Percentiles rank a stretch among this genome's conserved stretches.
Conservation (phyloP, 2,888 invertebrate species). For the Apantesis nais region DNA sequence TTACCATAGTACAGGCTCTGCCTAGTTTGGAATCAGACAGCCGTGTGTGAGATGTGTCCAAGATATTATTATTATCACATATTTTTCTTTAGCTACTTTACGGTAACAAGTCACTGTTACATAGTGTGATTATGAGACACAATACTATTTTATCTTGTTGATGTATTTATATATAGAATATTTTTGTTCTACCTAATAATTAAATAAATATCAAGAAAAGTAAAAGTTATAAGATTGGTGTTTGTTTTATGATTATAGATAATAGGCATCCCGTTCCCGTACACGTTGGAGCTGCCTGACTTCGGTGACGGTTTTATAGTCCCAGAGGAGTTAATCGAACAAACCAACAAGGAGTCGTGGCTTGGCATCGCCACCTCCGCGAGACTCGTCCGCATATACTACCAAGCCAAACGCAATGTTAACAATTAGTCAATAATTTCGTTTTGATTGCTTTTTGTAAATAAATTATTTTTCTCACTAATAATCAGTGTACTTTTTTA, state of each 20-base stretch:
- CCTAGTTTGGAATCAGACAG: too few relatives aligned
- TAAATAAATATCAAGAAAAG: not conserved
- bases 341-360: conserved; percentile 66
- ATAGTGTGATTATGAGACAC: too few relatives aligned
- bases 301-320: conserved; percentile 54
- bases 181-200: not conserved
- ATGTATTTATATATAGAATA: too few relatives aligned
- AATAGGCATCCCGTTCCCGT: conserved; percentile 61
- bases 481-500: not conserved
- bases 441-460: not conserved
- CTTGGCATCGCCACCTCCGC: conserved; percentile 58
- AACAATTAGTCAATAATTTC: not conserved
- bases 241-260: conserved; percentile 34
- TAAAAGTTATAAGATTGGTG: not conserved
- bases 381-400: conserved; percentile 43
- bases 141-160: not conserved
- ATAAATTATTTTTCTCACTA: not conserved
- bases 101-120: too few relatives aligned
- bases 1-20: too few relatives aligned
- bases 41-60: too few relatives aligned
- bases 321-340: conserved; percentile 57
- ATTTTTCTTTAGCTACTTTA: too few relatives aligned
- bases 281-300: conserved; percentile 63
- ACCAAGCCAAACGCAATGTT: conserved; percentile 1
- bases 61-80: too few relatives aligned